phyloP scores from a whole-genome alignment of 2,113 vertebrate species.

The Sylvia atricapilla region DNA sequence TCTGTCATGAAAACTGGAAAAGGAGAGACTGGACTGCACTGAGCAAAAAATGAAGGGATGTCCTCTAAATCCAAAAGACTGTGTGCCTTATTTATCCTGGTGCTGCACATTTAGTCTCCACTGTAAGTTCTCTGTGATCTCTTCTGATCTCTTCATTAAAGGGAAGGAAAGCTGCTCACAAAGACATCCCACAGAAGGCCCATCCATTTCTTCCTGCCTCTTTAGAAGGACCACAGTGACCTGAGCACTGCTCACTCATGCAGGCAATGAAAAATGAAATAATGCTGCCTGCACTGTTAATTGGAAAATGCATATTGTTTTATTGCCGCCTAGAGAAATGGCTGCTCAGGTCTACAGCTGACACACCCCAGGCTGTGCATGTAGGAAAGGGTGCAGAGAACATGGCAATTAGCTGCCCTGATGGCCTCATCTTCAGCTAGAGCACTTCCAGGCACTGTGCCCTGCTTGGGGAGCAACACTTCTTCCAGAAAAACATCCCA shows the following conservation, averaged over 20 bases:
- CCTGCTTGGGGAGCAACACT: background rate
- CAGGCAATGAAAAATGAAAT: background rate
- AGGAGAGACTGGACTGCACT: background rate
- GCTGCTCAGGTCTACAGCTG: background rate
- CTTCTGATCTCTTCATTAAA: background rate
- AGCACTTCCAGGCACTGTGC: background rate
- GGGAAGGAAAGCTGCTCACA: background rate
- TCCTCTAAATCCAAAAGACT: background rate
- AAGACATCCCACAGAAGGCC: background rate
- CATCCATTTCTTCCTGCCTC: background rate
- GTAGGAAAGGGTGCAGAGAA: background rate
- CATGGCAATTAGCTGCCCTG: background rate
- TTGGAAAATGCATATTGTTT: constrained; percentile 15
- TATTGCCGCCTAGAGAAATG: background rate
- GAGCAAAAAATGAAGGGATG: background rate
- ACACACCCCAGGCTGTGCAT: background rate
- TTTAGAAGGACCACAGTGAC: background rate
- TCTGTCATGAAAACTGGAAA: background rate
- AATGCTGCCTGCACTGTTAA: background rate
- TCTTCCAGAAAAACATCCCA: background rate
- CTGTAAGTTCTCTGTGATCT: background rate
- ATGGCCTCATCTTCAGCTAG: background rate
- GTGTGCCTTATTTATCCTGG: background rate
- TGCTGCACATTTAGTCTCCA: background rate
- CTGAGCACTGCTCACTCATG: background rate